A percentile compares a stretch with the other conserved stretches of the same genome.
These are phyloP conservation scores for Drosophila albomicans DNA, from an alignment of 1,140 invertebrate species.

Conservation along the genomic window DNA sequence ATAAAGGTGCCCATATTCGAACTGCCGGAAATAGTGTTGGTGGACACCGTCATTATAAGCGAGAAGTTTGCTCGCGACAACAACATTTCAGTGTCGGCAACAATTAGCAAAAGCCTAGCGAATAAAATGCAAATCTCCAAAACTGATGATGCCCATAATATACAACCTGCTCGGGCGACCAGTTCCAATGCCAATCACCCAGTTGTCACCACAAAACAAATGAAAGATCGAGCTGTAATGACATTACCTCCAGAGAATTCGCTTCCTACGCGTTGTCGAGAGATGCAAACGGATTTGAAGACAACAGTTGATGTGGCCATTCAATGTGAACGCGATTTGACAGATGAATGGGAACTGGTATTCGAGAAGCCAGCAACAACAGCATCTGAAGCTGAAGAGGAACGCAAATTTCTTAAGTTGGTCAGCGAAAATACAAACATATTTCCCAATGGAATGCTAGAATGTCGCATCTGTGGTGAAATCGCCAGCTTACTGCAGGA, in stretches of 20 bases:
- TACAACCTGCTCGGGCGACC: background rate
- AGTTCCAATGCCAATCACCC: background rate
- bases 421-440: constrained; percentile 50
- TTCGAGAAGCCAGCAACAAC: background rate
- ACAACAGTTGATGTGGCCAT: constrained; percentile 16
- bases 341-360: constrained; percentile 10
- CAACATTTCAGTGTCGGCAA: background rate
- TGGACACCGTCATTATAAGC: constrained; percentile 44
- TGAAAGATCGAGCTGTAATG: background rate
- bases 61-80: constrained; percentile 10
- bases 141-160: background rate
- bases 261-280: constrained; percentile 29
- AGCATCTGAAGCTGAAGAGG: background rate
- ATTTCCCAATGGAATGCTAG: constrained; percentile 63
- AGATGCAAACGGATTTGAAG: constrained; percentile 32
- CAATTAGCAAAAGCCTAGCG: background rate
- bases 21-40: constrained; percentile 43
- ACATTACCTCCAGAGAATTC: background rate
- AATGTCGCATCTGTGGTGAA: constrained; percentile 66
- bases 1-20: constrained; percentile 39
- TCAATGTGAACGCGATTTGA: constrained; percentile 41
- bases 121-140: background rate
- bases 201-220: background rate
- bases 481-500: constrained; percentile 30
- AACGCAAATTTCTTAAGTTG: constrained; percentile 38